phyloP scores from a whole-genome alignment of 2,888 invertebrate species.

The Marronus borbonicus region DNA sequence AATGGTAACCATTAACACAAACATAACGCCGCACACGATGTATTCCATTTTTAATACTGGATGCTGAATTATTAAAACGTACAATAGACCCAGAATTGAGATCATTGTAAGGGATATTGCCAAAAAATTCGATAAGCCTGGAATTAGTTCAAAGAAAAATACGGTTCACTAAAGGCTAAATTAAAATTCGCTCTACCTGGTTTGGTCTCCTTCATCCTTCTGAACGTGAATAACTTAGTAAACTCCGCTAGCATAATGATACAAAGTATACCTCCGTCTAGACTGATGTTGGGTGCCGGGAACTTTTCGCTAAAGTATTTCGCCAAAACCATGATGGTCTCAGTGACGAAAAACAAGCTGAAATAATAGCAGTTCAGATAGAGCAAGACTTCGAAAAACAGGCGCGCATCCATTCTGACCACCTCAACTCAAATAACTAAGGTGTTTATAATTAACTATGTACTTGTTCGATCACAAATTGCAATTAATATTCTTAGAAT shows the following conservation, averaged over 20 bases:
- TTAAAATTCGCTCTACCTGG: constrained; percentile 49
- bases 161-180: constrained; percentile 8
- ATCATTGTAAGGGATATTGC: constrained; percentile 56
- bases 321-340: constrained; percentile 56
- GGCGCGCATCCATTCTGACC: constrained; percentile 55
- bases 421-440: constrained; percentile 40
- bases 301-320: constrained; percentile 55
- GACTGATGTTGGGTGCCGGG: constrained; percentile 55
- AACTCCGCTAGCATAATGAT: constrained; percentile 55
- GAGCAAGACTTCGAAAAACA: constrained; percentile 58
- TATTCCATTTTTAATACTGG: constrained; percentile 60
- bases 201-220: constrained; percentile 49
- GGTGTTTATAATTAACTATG: constrained; percentile 48
- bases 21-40: constrained; percentile 58
- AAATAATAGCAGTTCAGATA: constrained; percentile 58
- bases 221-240: constrained; percentile 54
- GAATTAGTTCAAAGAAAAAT: constrained; percentile 45
- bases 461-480: constrained; percentile 46
- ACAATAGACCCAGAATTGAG: constrained; percentile 57
- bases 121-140: constrained; percentile 57
- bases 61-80: constrained; percentile 58
- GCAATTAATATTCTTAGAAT: constrained; percentile 52
- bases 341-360: constrained; percentile 56
- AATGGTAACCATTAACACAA: constrained; percentile 56
- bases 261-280: constrained; percentile 56